Evolutionary conservation across 2,888 invertebrate species (phyloP).

Genomic region (Drosophila suboccidentalis): DNA sequence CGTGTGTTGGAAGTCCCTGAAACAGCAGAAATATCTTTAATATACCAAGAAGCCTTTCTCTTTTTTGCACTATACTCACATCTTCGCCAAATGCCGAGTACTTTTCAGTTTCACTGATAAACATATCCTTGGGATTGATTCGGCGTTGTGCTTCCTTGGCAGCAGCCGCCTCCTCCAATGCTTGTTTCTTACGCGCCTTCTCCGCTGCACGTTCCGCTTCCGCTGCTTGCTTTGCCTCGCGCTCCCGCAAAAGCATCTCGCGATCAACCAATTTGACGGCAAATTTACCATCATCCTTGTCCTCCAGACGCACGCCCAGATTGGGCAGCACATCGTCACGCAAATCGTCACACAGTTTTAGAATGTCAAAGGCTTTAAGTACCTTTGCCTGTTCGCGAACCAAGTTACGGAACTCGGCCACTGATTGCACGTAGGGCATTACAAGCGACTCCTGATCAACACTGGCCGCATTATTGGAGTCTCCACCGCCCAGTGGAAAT

Average conservation of each 20-base stretch:
- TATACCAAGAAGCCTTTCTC: too few relatives aligned
- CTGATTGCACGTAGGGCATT: slow-evolving; percentile 94
- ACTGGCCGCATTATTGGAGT: slow-evolving; percentile 72
- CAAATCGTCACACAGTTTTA: slow-evolving; percentile 94
- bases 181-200: slow-evolving; percentile 92
- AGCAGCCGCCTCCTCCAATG: slow-evolving; percentile 90
- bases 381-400: slow-evolving; percentile 90
- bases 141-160: slow-evolving; percentile 93
- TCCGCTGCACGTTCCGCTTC: slow-evolving; percentile 94
- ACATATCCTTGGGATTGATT: slow-evolving; percentile 95
- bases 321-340: slow-evolving; percentile 95
- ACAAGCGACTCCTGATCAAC: slow-evolving; percentile 89
- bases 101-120: slow-evolving; percentile 93
- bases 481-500: slow-evolving; percentile 88
- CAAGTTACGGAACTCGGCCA: slow-evolving; percentile 94
- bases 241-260: slow-evolving; percentile 92
- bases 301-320: slow-evolving; percentile 97
- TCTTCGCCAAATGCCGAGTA: slow-evolving; percentile 97
- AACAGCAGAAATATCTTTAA: slow-evolving; percentile 44
- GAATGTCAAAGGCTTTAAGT: slow-evolving; percentile 89
- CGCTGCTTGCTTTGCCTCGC: slow-evolving; percentile 90
- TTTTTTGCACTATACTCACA: slow-evolving; percentile 86
- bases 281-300: slow-evolving; percentile 89
- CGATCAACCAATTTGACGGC: slow-evolving; percentile 95
- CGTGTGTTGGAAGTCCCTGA: slow-evolving; percentile 97